A percentile compares a stretch with the other conserved stretches of the same genome.
phyloP scores from a whole-genome alignment of 2,797 vertebrate species.

The Amblyraja radiata region DNA sequence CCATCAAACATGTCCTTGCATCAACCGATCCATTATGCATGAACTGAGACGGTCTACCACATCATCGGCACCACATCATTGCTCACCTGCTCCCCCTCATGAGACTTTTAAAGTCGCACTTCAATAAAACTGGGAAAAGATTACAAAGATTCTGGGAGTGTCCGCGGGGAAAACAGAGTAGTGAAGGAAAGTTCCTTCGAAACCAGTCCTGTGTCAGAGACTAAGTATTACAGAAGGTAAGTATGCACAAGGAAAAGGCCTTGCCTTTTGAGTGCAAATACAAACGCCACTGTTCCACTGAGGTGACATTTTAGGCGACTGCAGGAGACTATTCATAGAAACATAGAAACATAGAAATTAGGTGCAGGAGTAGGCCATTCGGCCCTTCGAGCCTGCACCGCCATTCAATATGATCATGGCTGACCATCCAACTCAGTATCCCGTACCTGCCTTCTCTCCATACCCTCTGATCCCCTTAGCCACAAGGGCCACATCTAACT shows the following conservation, averaged over 20 bases:
- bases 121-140: background rate
- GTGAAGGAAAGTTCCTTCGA: background rate
- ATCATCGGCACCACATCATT: background rate
- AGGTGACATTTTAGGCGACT: too few relatives aligned
- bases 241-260: background rate
- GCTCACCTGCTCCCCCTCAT: background rate
- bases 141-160: background rate
- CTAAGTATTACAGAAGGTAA: background rate
- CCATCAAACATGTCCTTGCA: constrained; percentile 12
- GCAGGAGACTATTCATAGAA: too few relatives aligned
- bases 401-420: too few relatives aligned
- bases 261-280: background rate
- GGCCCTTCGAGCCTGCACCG: too few relatives aligned
- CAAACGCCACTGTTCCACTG: too few relatives aligned
- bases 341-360: too few relatives aligned
- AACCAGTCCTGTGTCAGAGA: background rate
- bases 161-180: background rate
- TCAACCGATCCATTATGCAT: background rate
- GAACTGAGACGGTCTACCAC: background rate
- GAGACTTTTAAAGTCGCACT: background rate
- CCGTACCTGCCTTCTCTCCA: too few relatives aligned
- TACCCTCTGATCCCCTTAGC: too few relatives aligned
- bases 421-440: too few relatives aligned
- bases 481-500: too few relatives aligned
- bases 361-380: too few relatives aligned